Base-by-base conservation (phyloP, 2,888 invertebrate species). In the Monoplex corrugatus region DNA sequence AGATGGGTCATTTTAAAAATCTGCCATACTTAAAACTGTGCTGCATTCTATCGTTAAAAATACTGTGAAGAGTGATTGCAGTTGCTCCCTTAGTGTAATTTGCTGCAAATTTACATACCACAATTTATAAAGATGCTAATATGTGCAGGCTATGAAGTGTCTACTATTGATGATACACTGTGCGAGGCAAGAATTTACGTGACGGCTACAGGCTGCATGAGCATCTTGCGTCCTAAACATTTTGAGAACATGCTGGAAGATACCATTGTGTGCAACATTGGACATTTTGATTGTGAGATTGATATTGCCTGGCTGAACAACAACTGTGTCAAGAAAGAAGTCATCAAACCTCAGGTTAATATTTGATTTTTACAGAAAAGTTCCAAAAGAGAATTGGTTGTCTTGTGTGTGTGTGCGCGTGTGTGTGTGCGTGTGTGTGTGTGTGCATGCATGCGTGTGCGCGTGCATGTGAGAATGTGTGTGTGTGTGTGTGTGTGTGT, bases 221-320 rank as follows among this genome's bases (percentile, higher is more conserved):
- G 98, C 94, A 99, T 99, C 91, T 98, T 99, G 93, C 96, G 97
- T 85, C 98, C 97, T n/a, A 97, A 98, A 88, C 99, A 99, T 96
- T 98, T 99, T 95, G 95, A 97, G 89, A 97, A 97, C 93, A 99
- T 99, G 99, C 97, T 98, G 92, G 98, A 99, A 96, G 99, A 99
- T 96, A 97, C 98, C 75, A 99, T 99, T 95, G 98, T 99, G 88
- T 99, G 99, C 96, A 99, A 99, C 96, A 99, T 99, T 96, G 99
- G 99, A 10, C 99, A 99, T 96, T 99, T 99, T 96, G 99, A 99
- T 96, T 98, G 98, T 96, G 99, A 99, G 97, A 98, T 99, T 93
- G 98, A 99, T 96, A 98, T 99, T 28, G 97, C 97, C 80, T 99
- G 99, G 99, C 96, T 99, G 89, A 98, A 99, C 89, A 97, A 98